Conservation (phyloP, 2,113 vertebrate genomes). For the Gallinago media region DNA sequence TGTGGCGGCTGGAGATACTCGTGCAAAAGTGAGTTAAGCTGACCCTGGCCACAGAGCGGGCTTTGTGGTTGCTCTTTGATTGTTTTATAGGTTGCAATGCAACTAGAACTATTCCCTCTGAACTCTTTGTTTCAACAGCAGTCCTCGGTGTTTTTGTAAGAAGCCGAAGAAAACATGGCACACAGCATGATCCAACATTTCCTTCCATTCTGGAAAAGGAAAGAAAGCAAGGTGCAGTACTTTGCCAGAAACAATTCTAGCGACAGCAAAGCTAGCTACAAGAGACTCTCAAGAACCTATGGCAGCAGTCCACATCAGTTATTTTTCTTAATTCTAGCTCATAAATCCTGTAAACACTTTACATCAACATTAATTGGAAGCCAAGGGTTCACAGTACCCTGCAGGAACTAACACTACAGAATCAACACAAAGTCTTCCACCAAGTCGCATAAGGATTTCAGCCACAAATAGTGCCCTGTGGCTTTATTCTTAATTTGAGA, state of each 20-base stretch:
- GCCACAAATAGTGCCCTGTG: background rate
- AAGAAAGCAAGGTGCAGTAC: background rate
- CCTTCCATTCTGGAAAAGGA: background rate
- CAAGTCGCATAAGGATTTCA: background rate
- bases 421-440: background rate
- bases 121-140: background rate
- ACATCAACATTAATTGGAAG: constrained; percentile 8
- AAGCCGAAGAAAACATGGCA: background rate
- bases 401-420: background rate
- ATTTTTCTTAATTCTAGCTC: constrained; percentile 5
- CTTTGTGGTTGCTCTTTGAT: background rate
- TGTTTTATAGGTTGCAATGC: background rate
- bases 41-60: background rate
- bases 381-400: background rate
- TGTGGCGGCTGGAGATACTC: background rate
- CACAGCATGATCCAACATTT: background rate
- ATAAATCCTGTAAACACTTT: constrained; percentile 8
- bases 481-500: background rate
- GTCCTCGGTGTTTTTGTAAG: background rate
- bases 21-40: background rate
- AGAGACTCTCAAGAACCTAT: background rate
- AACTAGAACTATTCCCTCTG: background rate
- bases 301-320: background rate
- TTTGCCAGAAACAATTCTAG: background rate
- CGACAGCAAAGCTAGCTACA: background rate